A percentile compares a stretch with the other conserved stretches of the same genome.
phyloP scores from a whole-genome alignment of 2,797 vertebrate genomes.

The Anolis apletophallus region DNA sequence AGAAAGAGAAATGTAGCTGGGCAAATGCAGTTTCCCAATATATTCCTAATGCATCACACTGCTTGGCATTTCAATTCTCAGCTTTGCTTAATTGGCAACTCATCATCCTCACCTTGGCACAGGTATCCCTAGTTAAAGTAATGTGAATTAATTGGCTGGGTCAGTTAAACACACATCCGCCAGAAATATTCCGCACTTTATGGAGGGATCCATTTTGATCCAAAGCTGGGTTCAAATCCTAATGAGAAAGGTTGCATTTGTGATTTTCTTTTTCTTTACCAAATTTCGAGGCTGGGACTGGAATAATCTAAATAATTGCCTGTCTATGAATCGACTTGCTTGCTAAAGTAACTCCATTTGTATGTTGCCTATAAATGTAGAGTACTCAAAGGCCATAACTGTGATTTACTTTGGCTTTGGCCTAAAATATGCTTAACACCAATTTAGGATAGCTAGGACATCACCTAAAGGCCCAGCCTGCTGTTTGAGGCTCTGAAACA shows the following conservation, averaged over 20 bases:
- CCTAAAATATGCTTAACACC: background rate
- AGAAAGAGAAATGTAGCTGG: slow-evolving; percentile 31
- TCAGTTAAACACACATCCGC: slow-evolving; percentile 1
- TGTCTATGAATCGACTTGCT: background rate
- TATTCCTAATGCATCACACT: slow-evolving; percentile 23
- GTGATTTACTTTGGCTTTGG: background rate
- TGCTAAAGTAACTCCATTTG: background rate
- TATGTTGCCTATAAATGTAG: background rate
- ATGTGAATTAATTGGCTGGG: slow-evolving; percentile 26
- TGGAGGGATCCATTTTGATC: slow-evolving; percentile 4
- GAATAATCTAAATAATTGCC: rapidly evolving
- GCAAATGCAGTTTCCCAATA: slow-evolving; percentile 3
- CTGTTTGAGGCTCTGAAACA: background rate
- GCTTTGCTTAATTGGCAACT: slow-evolving; percentile 42
- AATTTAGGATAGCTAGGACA: background rate
- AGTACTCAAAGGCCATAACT: background rate
- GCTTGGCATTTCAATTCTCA: background rate
- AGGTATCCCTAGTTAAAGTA: slow-evolving; percentile 8
- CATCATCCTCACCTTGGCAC: slow-evolving; percentile 40
- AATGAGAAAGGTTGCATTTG: background rate
- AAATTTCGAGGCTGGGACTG: background rate
- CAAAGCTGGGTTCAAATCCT: slow-evolving; percentile 26
- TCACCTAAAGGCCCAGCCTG: background rate
- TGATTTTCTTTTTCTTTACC: background rate
- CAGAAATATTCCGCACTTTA: slow-evolving; percentile 5